A percentile compares a stretch with the other conserved stretches of the same genome.
Conservation (phyloP, 2,888 invertebrate genomes). For the Busseola fusca region DNA sequence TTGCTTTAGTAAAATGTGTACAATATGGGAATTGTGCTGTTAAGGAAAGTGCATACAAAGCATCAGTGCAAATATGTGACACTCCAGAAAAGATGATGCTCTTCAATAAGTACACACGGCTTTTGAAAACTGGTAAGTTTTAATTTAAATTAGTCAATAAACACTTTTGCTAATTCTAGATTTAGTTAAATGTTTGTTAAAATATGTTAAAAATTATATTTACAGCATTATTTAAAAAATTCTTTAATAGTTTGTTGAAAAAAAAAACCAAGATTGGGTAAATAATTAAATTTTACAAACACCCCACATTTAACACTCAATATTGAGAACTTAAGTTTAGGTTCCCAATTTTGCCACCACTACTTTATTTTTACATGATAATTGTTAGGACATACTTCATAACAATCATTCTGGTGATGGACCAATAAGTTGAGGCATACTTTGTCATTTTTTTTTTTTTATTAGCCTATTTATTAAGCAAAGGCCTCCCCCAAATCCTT, state of each 20-base stretch:
- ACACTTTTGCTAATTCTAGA: background rate
- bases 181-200: background rate
- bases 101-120: slow-evolving; percentile 89
- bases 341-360: background rate
- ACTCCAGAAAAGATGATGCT: slow-evolving; percentile 91
- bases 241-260: background rate
- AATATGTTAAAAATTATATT: background rate
- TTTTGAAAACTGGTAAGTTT: slow-evolving; percentile 82
- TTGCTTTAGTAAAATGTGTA: slow-evolving; percentile 90
- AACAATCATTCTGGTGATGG: background rate
- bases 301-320: no score
- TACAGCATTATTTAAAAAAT: background rate
- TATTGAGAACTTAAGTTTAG: background rate
- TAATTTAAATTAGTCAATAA: background rate
- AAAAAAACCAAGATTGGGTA: background rate
- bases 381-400: background rate
- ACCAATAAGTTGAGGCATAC: background rate
- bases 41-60: slow-evolving; percentile 88
- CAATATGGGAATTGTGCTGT: slow-evolving; percentile 75
- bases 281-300: background rate
- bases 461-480: no score
- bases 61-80: slow-evolving; percentile 88
- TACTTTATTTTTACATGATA: background rate
- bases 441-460: no score
- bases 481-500: no score